These are phyloP conservation scores for Botia almorhae DNA, from an alignment of 2,797 vertebrate genomes.

Conservation along the genomic window DNA sequence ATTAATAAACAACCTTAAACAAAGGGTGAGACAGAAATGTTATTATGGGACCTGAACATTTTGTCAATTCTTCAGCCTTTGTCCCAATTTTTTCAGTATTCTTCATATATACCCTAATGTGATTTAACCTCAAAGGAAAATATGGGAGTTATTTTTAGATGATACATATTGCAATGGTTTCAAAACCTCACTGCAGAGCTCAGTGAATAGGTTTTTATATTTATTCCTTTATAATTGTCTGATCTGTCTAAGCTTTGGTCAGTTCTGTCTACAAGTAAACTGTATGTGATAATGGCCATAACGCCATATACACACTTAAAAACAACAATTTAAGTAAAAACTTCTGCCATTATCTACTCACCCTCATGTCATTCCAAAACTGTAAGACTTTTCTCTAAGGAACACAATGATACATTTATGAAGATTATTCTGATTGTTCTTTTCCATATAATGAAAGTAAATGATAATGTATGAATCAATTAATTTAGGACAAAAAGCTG, in stretches of 20 bases:
- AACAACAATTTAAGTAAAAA: too few relatives aligned
- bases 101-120: slow-evolving; percentile 7
- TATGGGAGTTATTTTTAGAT: slow-evolving; percentile 14
- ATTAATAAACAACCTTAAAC: slow-evolving; percentile 19
- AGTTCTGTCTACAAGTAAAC: background rate
- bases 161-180: background rate
- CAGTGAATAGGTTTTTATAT: background rate
- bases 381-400: too few relatives aligned
- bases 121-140: background rate
- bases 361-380: too few relatives aligned
- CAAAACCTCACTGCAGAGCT: background rate
- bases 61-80: background rate
- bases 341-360: too few relatives aligned
- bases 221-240: slow-evolving; percentile 9
- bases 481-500: too few relatives aligned
- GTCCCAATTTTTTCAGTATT: background rate
- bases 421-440: too few relatives aligned
- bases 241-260: background rate
- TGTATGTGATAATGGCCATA: background rate
- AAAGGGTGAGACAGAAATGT: background rate
- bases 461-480: too few relatives aligned
- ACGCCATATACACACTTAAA: too few relatives aligned
- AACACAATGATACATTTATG: too few relatives aligned
- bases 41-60: background rate
- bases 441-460: too few relatives aligned